Evolutionary conservation across 64 coral and sea anemone genomes (phyloP).

Genomic region (Montipora foliosa): DNA sequence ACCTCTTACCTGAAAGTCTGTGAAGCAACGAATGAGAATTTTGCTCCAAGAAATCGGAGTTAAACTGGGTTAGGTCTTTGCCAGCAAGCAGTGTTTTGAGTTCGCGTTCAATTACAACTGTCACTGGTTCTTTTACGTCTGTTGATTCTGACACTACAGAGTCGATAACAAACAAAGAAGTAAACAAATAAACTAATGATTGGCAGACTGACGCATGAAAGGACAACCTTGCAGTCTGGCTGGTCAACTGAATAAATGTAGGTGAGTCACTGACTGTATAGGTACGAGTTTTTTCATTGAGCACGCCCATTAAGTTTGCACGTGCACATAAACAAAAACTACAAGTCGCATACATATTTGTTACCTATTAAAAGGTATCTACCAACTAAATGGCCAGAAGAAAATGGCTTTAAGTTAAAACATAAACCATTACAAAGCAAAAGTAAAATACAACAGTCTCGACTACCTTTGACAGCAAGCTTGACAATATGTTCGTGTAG

Average conservation of each 20-base stretch:
- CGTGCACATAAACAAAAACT: no score
- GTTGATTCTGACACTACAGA: conserved; percentile 65
- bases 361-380: no score
- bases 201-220: background rate
- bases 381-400: no score
- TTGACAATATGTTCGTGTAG: conserved; percentile 83
- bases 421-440: background rate
- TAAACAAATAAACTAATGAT: background rate
- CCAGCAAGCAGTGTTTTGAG: conserved; percentile 69
- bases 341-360: no score
- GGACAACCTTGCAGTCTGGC: background rate
- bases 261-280: no score
- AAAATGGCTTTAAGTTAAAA: background rate
- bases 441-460: background rate
- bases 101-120: conserved; percentile 76
- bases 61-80: conserved; percentile 63
- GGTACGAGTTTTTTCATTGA: no score
- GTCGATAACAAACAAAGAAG: background rate
- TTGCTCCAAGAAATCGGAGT: conserved; percentile 63
- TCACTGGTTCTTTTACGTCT: conserved; percentile 50
- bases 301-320: no score
- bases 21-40: conserved; percentile 75
- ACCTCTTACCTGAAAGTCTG: conserved; percentile 74
- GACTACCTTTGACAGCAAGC: conserved; percentile 89
- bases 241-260: background rate